phyloP scores from a whole-genome alignment of 2,888 invertebrate species.

The Eulithis testata region DNA sequence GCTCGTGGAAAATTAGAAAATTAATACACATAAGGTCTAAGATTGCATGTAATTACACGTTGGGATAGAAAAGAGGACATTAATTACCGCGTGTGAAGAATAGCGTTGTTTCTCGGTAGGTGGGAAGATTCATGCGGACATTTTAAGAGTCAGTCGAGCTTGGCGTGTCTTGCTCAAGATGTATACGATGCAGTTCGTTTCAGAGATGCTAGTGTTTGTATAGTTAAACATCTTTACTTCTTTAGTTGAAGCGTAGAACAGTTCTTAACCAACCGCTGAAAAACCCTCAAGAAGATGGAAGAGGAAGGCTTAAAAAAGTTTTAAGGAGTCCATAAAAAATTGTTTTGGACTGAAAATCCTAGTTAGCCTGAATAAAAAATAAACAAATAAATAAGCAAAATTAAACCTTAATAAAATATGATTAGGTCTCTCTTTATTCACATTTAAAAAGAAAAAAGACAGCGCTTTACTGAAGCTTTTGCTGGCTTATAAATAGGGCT shows the following conservation, averaged over 20 bases:
- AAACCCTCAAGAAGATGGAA: too few species aligned
- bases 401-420: too few species aligned
- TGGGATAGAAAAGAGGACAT: slow-evolving; percentile 40
- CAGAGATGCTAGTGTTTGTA: neutral
- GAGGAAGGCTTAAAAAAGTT: too few species aligned
- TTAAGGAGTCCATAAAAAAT: too few species aligned
- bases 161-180: slow-evolving; percentile 4
- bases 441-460: neutral
- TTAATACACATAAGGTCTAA: slow-evolving; percentile 43
- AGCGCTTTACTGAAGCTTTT: neutral
- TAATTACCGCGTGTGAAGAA: slow-evolving; percentile 43
- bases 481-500: neutral
- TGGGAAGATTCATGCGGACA: slow-evolving; percentile 35
- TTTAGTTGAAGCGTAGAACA: too few species aligned
- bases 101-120: slow-evolving; percentile 42
- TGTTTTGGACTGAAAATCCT: too few species aligned
- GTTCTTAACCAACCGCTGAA: too few species aligned
- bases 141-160: slow-evolving; percentile 32
- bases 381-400: too few species aligned
- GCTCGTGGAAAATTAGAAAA: slow-evolving; percentile 42
- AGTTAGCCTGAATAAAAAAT: too few species aligned
- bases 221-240: too few species aligned
- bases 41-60: slow-evolving; percentile 44
- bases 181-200: neutral
- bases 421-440: too few species aligned